phyloP scores from a whole-genome alignment of 2,113 vertebrate species.

The Pleuronectes platessa region DNA sequence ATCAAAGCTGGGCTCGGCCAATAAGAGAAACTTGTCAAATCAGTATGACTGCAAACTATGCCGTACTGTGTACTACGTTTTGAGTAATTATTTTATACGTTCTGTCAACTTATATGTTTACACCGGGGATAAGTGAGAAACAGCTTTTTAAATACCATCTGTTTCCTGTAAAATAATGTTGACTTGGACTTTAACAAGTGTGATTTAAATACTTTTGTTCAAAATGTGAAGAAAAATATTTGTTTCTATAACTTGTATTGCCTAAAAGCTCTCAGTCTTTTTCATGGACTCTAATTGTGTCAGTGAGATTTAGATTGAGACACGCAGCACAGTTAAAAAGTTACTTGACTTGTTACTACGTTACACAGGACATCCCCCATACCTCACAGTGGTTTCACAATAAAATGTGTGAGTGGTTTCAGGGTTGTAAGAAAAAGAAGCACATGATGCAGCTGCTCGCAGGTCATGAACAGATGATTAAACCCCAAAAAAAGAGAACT shows the following conservation, averaged over 20 bases:
- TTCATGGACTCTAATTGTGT: background rate
- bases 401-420: constrained; percentile 54
- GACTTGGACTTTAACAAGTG: too few relatives aligned
- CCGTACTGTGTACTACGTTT: too few relatives aligned
- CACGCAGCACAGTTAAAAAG: constrained; percentile 54
- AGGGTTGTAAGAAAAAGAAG: constrained; percentile 49
- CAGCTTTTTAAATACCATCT: too few relatives aligned
- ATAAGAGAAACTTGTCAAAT: too few relatives aligned
- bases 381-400: constrained; percentile 61
- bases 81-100: too few relatives aligned
- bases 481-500: constrained; percentile 43
- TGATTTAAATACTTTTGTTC: too few relatives aligned
- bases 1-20: too few relatives aligned
- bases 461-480: constrained; percentile 59
- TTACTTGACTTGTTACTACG: constrained; percentile 65
- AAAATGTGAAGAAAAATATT: background rate
- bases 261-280: background rate
- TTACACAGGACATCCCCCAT: constrained; percentile 51
- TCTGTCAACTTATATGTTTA: too few relatives aligned
- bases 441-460: constrained; percentile 62
- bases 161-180: too few relatives aligned
- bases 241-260: too few relatives aligned
- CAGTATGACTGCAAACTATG: too few relatives aligned
- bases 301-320: constrained; percentile 1
- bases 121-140: too few relatives aligned